A percentile compares a stretch with the other conserved stretches of the same genome.
Evolutionary conservation across 2,797 vertebrate species (phyloP).

Genomic region (Chromis chromis): DNA sequence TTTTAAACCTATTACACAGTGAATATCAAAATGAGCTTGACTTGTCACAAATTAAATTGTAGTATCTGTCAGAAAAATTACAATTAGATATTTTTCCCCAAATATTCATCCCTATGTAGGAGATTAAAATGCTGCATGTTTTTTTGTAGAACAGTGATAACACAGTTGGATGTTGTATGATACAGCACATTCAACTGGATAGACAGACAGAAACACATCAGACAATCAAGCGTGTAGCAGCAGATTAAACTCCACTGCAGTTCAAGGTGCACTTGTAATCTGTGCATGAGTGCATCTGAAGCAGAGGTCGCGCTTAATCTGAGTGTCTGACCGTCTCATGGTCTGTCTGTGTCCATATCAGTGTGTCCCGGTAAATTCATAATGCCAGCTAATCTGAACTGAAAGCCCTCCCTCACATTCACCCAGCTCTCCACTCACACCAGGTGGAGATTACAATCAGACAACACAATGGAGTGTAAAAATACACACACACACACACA

Average conservation of each 20-base stretch:
- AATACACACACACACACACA: not conserved
- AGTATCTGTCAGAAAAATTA: no score
- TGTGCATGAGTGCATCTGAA: not conserved
- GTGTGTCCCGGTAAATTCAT: slow-evolving; percentile 44
- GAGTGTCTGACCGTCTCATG: slow-evolving; percentile 23
- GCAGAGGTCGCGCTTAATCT: slow-evolving; percentile 38
- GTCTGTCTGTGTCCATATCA: slow-evolving; percentile 34
- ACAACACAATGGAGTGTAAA: not conserved
- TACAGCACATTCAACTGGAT: not conserved
- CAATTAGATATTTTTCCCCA: no score
- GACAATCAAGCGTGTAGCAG: no score
- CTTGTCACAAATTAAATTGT: no score
- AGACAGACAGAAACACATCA: not conserved
- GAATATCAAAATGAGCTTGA: no score
- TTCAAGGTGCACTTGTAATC: not conserved
- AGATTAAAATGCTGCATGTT: no score
- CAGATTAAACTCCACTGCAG: no score
- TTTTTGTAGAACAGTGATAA: no score
- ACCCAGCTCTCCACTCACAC: not conserved
- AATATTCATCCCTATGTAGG: no score
- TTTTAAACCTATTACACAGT: no score
- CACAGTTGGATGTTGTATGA: slow-evolving; percentile 10
- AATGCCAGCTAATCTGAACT: slow-evolving; percentile 58
- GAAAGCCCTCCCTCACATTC: slow-evolving; percentile 6
- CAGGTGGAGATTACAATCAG: slow-evolving; percentile 6